Conservation (phyloP, 2,113 vertebrate species). For the Mobula birostris region DNA sequence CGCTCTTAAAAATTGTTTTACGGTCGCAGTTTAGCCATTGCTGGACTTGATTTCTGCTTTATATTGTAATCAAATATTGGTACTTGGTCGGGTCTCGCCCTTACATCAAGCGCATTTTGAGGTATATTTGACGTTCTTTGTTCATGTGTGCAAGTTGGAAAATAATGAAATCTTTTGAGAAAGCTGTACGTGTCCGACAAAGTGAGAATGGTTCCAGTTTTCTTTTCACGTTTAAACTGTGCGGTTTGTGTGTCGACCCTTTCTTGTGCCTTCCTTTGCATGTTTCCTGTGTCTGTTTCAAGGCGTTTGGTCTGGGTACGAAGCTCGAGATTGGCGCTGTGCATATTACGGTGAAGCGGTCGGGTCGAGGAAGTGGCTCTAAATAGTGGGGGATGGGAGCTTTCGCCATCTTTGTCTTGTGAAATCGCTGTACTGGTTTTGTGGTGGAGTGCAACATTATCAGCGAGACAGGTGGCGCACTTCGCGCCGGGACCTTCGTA, state of each 20-base stretch:
- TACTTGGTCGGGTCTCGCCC: neutral
- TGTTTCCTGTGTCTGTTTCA: constrained; percentile 30
- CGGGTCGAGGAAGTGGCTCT: constrained; percentile 34
- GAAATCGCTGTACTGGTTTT: constrained; percentile 28
- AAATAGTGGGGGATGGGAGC: constrained; percentile 17
- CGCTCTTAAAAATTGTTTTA: neutral
- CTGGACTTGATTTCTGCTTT: neutral
- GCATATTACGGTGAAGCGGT: constrained; percentile 5
- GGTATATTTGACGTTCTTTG: neutral
- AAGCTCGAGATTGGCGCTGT: constrained; percentile 36
- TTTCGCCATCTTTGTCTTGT: constrained; percentile 37
- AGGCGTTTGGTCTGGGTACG: constrained; percentile 27
- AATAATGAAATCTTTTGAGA: neutral
- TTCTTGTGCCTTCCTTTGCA: neutral
- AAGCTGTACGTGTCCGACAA: neutral
- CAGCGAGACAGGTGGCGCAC: constrained; percentile 34
- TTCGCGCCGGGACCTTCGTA: neutral
- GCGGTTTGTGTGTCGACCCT: neutral
- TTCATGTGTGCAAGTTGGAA: constrained; percentile 1
- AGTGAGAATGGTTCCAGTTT: neutral
- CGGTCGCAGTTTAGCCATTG: neutral
- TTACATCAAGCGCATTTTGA: neutral
- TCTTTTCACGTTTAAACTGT: neutral
- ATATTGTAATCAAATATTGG: constrained; percentile 3
- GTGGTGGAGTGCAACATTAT: constrained; percentile 3